Percentiles rank a stretch among this genome's conserved stretches.
These are phyloP conservation scores for Tigriopus californicus DNA, from an alignment of 2,888 invertebrate genomes.

Conservation along the genomic window DNA sequence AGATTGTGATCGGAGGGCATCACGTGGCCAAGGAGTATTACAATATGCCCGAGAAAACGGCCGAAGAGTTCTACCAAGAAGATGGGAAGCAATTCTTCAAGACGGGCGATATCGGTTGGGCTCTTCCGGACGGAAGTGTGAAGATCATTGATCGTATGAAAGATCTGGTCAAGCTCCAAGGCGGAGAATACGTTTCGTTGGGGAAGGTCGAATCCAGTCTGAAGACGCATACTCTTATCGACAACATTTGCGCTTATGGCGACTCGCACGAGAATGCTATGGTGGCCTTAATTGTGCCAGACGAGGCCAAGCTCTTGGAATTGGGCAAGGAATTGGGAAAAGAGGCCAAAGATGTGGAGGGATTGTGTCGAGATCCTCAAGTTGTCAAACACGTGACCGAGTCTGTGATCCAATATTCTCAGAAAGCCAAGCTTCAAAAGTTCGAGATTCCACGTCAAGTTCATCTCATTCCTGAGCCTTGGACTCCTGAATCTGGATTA, in stretches of 20 bases:
- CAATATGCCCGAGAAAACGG: slow-evolving; percentile 19
- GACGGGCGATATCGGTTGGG: slow-evolving; percentile 20
- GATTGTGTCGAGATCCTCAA: not conserved
- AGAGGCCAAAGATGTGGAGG: not conserved
- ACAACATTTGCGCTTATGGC: slow-evolving; percentile 93
- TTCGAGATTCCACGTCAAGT: slow-evolving; percentile 81
- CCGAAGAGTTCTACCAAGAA: slow-evolving; percentile 18
- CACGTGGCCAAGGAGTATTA: slow-evolving; percentile 8
- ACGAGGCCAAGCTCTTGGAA: slow-evolving; percentile 27
- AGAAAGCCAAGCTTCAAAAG: slow-evolving; percentile 45
- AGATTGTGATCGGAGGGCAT: slow-evolving; percentile 19
- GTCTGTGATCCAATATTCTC: not conserved
- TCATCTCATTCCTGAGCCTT: slow-evolving; percentile 60
- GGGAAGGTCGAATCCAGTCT: slow-evolving; percentile 76
- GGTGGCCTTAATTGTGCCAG: slow-evolving; percentile 76
- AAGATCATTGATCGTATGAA: slow-evolving; percentile 58
- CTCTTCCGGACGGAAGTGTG: slow-evolving; percentile 18
- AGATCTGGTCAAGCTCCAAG: slow-evolving; percentile 90
- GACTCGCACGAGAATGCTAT: slow-evolving; percentile 64
- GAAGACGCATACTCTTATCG: slow-evolving; percentile 79
- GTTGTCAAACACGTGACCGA: not conserved
- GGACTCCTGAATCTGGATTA: slow-evolving; percentile 93
- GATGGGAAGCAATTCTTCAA: slow-evolving; percentile 19
- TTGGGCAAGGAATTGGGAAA: slow-evolving; percentile 16
- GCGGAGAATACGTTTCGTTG: slow-evolving; percentile 91